These are phyloP conservation scores for Tokudaia muenninki DNA, from an alignment of 2,797 vertebrate genomes.

Conservation along the genomic window DNA sequence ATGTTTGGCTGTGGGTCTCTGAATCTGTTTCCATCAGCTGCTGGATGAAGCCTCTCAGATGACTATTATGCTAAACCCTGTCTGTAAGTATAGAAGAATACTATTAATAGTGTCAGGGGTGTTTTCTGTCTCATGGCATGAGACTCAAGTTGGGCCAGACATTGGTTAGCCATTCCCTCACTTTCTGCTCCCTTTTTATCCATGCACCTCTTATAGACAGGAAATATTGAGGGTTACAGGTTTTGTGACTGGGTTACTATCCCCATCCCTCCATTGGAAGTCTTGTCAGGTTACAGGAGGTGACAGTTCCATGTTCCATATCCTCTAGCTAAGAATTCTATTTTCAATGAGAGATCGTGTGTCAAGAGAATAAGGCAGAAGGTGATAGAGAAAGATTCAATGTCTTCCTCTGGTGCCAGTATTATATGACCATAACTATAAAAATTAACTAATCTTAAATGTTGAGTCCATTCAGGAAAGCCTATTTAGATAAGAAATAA, in stretches of 20 bases:
- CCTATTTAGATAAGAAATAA: background rate
- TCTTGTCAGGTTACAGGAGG: background rate
- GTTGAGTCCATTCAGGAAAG: background rate
- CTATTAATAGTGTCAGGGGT: background rate
- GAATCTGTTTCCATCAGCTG: background rate
- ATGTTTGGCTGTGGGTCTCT: background rate
- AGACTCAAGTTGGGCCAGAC: background rate
- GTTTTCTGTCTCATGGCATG: background rate
- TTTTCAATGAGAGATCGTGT: background rate
- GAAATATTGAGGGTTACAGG: background rate
- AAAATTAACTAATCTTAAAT: slow-evolving; percentile 14
- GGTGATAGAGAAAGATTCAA: background rate
- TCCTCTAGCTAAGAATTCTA: background rate
- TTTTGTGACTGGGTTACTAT: background rate
- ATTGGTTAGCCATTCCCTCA: background rate
- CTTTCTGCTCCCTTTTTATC: background rate
- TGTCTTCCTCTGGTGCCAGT: background rate
- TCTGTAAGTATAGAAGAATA: background rate
- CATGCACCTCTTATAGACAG: background rate
- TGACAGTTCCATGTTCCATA: background rate
- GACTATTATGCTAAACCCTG: background rate
- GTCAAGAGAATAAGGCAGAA: background rate
- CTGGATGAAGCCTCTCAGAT: background rate
- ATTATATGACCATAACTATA: background rate
- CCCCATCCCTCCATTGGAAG: background rate